A percentile compares a stretch with the other conserved stretches of the same genome.
phyloP scores from a whole-genome alignment of 2,888 invertebrate species.

The Metallyticus violacea region DNA sequence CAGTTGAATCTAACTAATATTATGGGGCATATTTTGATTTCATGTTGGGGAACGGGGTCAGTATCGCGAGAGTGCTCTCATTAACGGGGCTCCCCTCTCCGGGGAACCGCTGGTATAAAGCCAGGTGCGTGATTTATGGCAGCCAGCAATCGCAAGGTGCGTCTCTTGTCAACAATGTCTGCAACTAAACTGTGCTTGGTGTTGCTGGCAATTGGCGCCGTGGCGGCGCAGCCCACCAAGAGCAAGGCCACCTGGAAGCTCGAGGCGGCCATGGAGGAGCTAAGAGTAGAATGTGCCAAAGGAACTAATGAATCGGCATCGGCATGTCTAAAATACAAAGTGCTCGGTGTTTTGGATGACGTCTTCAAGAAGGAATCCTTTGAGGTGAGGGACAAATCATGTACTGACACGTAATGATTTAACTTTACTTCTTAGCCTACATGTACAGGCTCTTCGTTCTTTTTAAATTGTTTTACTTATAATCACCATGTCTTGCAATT shows the following conservation, averaged over 20 bases:
- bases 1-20: no score
- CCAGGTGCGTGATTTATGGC: neutral
- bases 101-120: conserved; percentile 1
- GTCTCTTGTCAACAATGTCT: neutral
- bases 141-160: neutral
- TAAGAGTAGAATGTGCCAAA: conserved; percentile 58
- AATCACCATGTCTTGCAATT: no score
- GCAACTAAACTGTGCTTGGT: neutral
- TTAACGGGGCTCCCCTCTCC: no score
- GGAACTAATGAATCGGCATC: conserved; percentile 61
- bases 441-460: no score
- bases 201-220: neutral
- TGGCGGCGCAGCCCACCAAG: neutral
- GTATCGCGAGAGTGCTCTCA: neutral
- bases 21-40: neutral
- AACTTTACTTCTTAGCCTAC: no score
- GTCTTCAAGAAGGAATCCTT: conserved; percentile 76
- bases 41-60: neutral
- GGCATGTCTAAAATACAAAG: conserved; percentile 80
- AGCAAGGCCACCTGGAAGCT: conserved; percentile 40
- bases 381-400: conserved; percentile 55
- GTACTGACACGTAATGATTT: neutral
- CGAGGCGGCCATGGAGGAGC: conserved; percentile 69
- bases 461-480: no score
- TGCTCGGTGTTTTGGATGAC: conserved; percentile 65